Conservation (phyloP, 2,113 vertebrate species). For the Dromaius novaehollandiae region DNA sequence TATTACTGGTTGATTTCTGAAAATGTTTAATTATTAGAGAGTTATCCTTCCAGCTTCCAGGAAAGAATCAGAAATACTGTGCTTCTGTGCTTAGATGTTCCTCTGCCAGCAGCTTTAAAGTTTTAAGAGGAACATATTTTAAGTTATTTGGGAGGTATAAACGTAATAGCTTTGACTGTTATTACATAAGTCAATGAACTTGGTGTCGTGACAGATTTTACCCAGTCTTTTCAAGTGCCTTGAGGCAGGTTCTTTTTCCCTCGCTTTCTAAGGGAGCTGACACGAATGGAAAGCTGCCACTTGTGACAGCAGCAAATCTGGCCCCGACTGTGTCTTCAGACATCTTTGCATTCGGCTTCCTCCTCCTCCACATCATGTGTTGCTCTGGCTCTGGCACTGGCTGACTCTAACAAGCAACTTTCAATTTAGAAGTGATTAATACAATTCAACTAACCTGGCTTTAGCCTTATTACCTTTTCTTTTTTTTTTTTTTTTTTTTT, state of each 20-base stretch:
- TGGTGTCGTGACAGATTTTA: constrained; percentile 32
- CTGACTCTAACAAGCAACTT: neutral
- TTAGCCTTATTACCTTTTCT: neutral
- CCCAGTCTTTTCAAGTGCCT: neutral
- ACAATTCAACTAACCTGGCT: neutral
- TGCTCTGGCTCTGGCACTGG: neutral
- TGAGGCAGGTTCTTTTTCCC: neutral
- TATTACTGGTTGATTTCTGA: constrained; percentile 62
- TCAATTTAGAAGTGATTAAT: neutral
- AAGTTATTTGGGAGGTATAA: constrained; percentile 24
- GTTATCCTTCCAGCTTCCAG: constrained; percentile 23
- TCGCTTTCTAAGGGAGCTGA: neutral
- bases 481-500: neutral
- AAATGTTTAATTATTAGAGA: constrained; percentile 63
- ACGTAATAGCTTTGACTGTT: constrained; percentile 17
- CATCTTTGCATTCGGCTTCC: neutral
- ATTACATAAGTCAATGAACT: neutral
- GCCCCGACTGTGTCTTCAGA: neutral
- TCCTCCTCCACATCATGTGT: neutral
- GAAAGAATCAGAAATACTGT: constrained; percentile 26
- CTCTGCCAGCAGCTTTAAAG: neutral
- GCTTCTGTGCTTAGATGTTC: neutral
- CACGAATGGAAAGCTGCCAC: constrained; percentile 10
- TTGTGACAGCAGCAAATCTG: constrained; percentile 48
- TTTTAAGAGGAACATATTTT: constrained; percentile 39